Evolutionary conservation across 2,797 vertebrate genomes (phyloP).

Genomic region (Acrossocheilus wenchowensis): DNA sequence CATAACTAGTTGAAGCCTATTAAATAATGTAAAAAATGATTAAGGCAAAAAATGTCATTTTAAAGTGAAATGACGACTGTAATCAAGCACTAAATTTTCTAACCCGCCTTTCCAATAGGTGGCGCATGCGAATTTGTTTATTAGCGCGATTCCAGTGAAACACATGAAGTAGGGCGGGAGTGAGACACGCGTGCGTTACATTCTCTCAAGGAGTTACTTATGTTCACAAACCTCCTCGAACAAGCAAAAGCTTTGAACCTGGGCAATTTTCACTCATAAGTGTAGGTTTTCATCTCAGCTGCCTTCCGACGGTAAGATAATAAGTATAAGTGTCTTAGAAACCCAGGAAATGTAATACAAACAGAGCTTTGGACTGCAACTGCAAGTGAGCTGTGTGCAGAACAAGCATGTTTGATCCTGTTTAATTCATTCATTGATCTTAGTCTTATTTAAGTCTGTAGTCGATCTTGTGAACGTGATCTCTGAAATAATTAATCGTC

Average conservation of each 20-base stretch:
- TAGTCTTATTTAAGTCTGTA: background rate
- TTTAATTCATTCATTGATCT: constrained; percentile 9
- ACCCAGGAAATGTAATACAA: background rate
- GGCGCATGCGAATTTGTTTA: background rate
- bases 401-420: background rate
- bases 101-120: background rate
- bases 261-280: background rate
- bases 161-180: background rate
- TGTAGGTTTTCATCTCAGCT: background rate
- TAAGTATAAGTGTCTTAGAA: background rate
- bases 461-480: background rate
- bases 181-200: constrained; percentile 22
- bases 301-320: constrained; percentile 15
- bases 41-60: background rate
- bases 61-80: background rate
- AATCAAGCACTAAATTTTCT: background rate
- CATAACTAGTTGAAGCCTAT: too few relatives aligned
- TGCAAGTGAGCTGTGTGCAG: background rate
- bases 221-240: constrained; percentile 26
- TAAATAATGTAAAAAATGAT: too few relatives aligned
- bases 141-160: background rate
- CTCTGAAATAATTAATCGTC: background rate
- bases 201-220: background rate
- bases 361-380: background rate
- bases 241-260: background rate